phyloP scores from a whole-genome alignment of 2,888 invertebrate genomes.

The Aphodius granarius region DNA sequence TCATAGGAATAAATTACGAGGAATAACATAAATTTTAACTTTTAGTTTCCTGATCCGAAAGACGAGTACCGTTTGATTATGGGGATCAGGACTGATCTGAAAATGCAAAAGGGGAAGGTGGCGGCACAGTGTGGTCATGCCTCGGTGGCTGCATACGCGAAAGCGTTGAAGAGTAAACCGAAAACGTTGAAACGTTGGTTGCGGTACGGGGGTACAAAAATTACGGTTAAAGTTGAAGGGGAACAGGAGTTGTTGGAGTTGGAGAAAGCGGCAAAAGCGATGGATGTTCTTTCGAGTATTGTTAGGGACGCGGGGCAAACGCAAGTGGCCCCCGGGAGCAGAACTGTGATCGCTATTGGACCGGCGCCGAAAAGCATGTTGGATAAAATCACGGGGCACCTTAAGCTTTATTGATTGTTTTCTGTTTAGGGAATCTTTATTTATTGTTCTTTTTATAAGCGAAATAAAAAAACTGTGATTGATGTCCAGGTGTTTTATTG shows the following conservation, averaged over 20 bases:
- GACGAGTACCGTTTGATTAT: conserved; percentile 80
- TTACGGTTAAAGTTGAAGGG: conserved; percentile 80
- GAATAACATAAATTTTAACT: conserved; percentile 21
- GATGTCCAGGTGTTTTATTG: not conserved
- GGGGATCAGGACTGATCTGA: conserved; percentile 85
- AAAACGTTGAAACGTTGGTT: conserved; percentile 63
- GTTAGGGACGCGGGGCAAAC: conserved; percentile 93
- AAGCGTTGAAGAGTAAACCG: conserved; percentile 64
- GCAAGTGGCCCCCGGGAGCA: conserved; percentile 85
- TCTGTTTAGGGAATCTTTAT: conserved; percentile 18
- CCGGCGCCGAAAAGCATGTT: conserved; percentile 79
- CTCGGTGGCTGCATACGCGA: conserved; percentile 84
- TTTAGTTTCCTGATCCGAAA: conserved; percentile 45
- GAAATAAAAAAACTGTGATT: not conserved
- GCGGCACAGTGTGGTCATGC: conserved; percentile 95
- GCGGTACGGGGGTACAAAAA: conserved; percentile 74
- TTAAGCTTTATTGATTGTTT: conserved; percentile 73
- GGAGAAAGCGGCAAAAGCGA: conserved; percentile 66
- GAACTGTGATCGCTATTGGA: conserved; percentile 91
- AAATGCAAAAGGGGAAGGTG: conserved; percentile 95
- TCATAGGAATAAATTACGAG: not conserved
- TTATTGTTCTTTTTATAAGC: not conserved
- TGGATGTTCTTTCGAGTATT: conserved; percentile 72
- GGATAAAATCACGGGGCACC: conserved; percentile 83
- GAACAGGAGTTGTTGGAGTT: conserved; percentile 73